Evolutionary conservation across 2,888 invertebrate genomes (phyloP), one percentile per base, ranked within the genome.

Genomic region (Drosophila acutilabella): DNA sequence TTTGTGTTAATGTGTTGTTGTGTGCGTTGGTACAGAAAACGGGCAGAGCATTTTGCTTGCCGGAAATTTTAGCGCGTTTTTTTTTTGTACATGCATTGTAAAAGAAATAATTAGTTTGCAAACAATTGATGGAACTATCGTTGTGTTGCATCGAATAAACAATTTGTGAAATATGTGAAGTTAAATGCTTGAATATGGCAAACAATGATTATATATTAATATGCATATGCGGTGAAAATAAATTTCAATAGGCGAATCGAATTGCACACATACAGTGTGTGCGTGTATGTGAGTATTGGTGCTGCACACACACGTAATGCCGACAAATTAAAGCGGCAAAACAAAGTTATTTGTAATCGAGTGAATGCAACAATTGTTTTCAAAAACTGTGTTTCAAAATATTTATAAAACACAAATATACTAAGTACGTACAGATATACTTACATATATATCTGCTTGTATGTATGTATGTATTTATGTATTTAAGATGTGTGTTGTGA

Each of bases 21-120:
- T 84, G 81, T 62, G 83, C 74, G 83, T 80, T 78, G 70, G 78
- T 76, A 77, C 75, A 65, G 72, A 82, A 79, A 82, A 87, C 74
- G 75, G 72, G 72, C 74, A 42, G 40, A 80, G 78, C 64, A 64
- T 67, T 83, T 73, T 51, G 60, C 68, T 65, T 52, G 80, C 86
- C 86, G 86, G 67, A 81, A 64, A 80, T 73, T 88, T 84, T 82
- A 79, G 81, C 84, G 85, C 84, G 81, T 81, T 81, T 81, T 81
- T 82, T 65, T 71, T 36, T 50, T 52, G 53, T 30, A 30, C 30
- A 30, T 30, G 30, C 30, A 30, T 51, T 65, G 51, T 60, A 33
- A 41, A 57, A 62, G 11, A 33, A n/a, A 14, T n/a, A 26, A 40
- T 57, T 38, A 48, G 42, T 40, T 23, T 36, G 18, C 45, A 47